phyloP scores from a whole-genome alignment of 2,113 vertebrate species.

The Telmatochromis brichardi region DNA sequence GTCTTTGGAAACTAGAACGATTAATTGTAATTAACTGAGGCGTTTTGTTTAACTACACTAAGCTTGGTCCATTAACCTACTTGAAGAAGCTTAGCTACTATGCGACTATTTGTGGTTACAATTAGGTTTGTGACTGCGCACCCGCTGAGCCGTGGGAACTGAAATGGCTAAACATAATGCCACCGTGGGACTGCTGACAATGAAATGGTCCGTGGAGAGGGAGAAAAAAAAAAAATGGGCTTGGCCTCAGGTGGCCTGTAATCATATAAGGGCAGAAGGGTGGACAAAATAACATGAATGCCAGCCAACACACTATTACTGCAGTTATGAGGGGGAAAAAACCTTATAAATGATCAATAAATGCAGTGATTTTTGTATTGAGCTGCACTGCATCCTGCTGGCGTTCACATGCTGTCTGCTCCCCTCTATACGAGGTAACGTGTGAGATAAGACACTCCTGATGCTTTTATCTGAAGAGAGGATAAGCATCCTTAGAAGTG shows the following conservation, averaged over 20 bases:
- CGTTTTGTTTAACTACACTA: slow-evolving; percentile 40
- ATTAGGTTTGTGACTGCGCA: neutral
- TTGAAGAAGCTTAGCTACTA: slow-evolving; percentile 8
- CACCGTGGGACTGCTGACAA: neutral
- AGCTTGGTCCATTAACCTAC: slow-evolving; percentile 53
- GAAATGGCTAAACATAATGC: neutral
- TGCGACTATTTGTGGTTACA: neutral
- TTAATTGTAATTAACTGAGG: slow-evolving; percentile 28
- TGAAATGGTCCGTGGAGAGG: neutral
- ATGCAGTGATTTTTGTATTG: neutral
- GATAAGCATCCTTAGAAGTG: neutral
- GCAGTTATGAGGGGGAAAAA: neutral
- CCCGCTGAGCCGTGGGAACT: neutral
- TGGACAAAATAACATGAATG: neutral
- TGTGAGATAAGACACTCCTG: neutral
- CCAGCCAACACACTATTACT: neutral
- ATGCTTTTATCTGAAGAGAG: neutral
- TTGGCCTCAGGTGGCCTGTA: neutral
- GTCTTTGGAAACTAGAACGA: slow-evolving; percentile 36
- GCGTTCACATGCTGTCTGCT: neutral
- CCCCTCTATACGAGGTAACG: neutral
- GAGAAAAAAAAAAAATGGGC: neutral
- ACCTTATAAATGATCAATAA: neutral
- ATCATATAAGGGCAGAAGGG: neutral
- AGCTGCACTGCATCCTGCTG: neutral